Evolutionary conservation across 2,797 vertebrate genomes (phyloP), one percentile per base, ranked within the genome.

Genomic region (Babyrousa celebensis): DNA sequence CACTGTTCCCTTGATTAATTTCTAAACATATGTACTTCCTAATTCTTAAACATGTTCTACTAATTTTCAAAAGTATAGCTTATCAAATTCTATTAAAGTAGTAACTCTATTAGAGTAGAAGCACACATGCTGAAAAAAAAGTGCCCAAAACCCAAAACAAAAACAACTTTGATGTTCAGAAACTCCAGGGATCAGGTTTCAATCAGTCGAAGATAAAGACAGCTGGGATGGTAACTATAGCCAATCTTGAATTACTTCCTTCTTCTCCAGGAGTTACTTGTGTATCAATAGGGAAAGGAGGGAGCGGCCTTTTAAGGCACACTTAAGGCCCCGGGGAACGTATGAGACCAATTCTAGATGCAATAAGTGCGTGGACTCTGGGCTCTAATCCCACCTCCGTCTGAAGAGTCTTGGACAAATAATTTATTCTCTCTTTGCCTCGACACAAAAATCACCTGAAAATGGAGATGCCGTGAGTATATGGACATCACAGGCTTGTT

Each of bases 381-480:
- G 56, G 27, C 65, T 79, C 7, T 6, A 65, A 52, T 80, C 43
- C 77, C 78, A 88, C 32, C 25, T 79, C 56, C 29, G 15, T 4
- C 8, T 18, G 65, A 84, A 40, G 75, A 56, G 54, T 60, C 52
- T 8, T 32, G 32, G 40, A 18, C 77, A 87, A 17, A 9, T 23
- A 29, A 79, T 36, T 56, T 40, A 58, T 29, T 68, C 32, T 92
- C 54, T 70, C 43, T 27, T n/a, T 82, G 17, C 56, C 9, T 52
- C 77, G 2, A 94, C 43, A 63, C 23, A 74, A 80, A 80, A 83
- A 63, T 98, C 74, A 36, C 67, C 52, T 84, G 79, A 71, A 78
- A 43, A 60, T 5, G 63, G 56, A 79, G 80, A 60, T 23, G 21
- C 11, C 54, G 7, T 23, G 21, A 54, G 21, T 43, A 60, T 60